These are phyloP conservation scores for Phycodurus eques DNA, from an alignment of 2,113 vertebrate genomes.

Conservation along the genomic window DNA sequence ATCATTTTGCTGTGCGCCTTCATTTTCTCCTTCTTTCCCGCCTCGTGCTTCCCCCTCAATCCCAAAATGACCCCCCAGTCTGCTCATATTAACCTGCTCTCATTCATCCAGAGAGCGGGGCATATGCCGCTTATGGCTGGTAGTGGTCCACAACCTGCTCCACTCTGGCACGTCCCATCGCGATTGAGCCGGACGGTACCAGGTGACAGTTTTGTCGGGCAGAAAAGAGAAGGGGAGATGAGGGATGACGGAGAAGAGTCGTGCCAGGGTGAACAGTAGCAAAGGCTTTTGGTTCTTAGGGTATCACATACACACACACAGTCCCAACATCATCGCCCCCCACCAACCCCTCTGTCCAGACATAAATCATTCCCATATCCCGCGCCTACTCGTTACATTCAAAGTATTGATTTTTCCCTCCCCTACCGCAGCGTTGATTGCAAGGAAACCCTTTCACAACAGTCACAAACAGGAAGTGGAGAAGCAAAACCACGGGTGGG, in stretches of 20 bases:
- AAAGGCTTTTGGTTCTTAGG: constrained; percentile 40
- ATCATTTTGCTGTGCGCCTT: constrained; percentile 55
- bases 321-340: constrained; percentile 68
- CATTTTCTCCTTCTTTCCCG: constrained; percentile 50
- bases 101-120: constrained; percentile 77
- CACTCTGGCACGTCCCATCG: constrained; percentile 53
- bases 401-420: constrained; percentile 91
- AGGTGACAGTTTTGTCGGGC: constrained; percentile 38
- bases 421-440: constrained; percentile 77
- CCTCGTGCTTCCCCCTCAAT: constrained; percentile 54
- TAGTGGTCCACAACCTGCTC: constrained; percentile 59
- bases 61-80: constrained; percentile 25
- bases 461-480: constrained; percentile 71
- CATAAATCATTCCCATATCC: constrained; percentile 99
- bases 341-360: constrained; percentile 78
- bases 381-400: constrained; percentile 95
- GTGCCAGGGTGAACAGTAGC: constrained; percentile 36
- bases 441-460: constrained; percentile 83
- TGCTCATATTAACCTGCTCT: constrained; percentile 73
- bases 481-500: constrained; percentile 46
- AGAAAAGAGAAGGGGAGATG: constrained; percentile 53
- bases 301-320: constrained; percentile 26
- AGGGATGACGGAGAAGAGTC: constrained; percentile 28
- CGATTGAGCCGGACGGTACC: constrained; percentile 73
- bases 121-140: constrained; percentile 74